Evolutionary conservation across 1,140 invertebrate species (phyloP), one percentile per base, ranked within the genome.

Genomic region (Drosophila athabasca): DNA sequence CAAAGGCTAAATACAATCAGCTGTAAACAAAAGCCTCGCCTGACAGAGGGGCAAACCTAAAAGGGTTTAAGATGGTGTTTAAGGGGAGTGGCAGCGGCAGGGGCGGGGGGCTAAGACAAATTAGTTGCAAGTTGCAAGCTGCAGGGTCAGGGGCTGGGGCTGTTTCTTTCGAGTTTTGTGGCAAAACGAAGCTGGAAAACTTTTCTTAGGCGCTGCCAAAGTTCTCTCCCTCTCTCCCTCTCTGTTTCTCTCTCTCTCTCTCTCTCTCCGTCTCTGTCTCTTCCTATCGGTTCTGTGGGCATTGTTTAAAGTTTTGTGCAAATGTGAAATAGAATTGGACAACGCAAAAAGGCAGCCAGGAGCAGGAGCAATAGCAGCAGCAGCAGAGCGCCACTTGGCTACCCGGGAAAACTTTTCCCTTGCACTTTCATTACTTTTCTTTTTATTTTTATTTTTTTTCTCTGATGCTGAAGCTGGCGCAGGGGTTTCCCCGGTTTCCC

Each of bases 241-340:
- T 11, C 19, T 54, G 5, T 39, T 5, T 11, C 35, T 5, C 13
- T 39, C 11, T 13, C 35, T 39, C 11, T 13, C 24, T 45, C 13
- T 39, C 11, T 13, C 35, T 39, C 11, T 13, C 24, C 41, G 13
- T 39, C 11, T 13, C 35, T 39, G 35, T 13, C 24, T 45, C 52
- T 19, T 43, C 55, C 53, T 61, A 67, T 57, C 45, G 70, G 59
- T 68, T 82, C 49, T 61, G 75, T 79, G 71, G 48, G 68, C 68
- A 76, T 84, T 85, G 81, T 85, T 85, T 80, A 85, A 84, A 84
- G 81, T 84, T 84, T 45, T 74, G 80, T 68, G 73, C 68, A 84
- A 84, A 84, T 81, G 81, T 80, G 81, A 84, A 84, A 84, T 84
- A 62, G 77, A 80, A 85, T 84, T 85, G 81, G 81, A 80, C 72